Percentiles rank a stretch among this genome's conserved stretches.
phyloP scores from a whole-genome alignment of 2,113 vertebrate genomes.

The Epinephelus fuscoguttatus region DNA sequence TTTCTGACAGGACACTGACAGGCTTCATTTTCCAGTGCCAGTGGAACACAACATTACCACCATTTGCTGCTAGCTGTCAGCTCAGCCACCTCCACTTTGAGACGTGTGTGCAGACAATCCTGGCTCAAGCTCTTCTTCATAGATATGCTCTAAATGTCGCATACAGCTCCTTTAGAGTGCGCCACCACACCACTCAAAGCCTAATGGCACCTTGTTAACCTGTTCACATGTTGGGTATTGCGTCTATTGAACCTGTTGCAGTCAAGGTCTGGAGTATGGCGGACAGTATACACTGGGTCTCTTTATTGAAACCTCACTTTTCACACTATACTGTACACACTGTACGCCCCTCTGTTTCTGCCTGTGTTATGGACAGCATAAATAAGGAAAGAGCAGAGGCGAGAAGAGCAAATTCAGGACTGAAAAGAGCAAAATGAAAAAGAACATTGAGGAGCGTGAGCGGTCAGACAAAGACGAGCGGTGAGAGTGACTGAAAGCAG shows the following conservation, averaged over 20 bases:
- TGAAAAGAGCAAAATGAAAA: constrained; percentile 31
- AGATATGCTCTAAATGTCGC: too few species aligned
- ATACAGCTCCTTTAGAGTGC: too few species aligned
- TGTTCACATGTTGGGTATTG: not conserved
- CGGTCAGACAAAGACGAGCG: not conserved
- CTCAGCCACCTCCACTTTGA: too few species aligned
- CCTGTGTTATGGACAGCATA: not conserved
- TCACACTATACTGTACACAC: not conserved
- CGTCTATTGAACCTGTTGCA: not conserved
- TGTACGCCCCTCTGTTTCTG: constrained; percentile 1
- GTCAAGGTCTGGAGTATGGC: not conserved
- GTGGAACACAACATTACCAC: too few species aligned
- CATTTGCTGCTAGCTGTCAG: too few species aligned
- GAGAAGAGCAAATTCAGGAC: not conserved
- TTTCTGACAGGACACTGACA: too few species aligned
- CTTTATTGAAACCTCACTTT: not conserved
- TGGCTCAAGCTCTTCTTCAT: too few species aligned
- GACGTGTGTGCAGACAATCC: too few species aligned
- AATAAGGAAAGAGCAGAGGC: constrained; percentile 15
- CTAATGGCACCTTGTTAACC: not conserved
- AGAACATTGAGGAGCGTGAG: constrained; percentile 17
- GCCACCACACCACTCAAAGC: not conserved
- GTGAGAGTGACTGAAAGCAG: not conserved
- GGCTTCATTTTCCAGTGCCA: too few species aligned
- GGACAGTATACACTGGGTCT: not conserved